Percentiles rank a stretch among this genome's conserved stretches.
phyloP scores from a whole-genome alignment of 2,888 invertebrate species.

The Bembecia ichneumoniformis region DNA sequence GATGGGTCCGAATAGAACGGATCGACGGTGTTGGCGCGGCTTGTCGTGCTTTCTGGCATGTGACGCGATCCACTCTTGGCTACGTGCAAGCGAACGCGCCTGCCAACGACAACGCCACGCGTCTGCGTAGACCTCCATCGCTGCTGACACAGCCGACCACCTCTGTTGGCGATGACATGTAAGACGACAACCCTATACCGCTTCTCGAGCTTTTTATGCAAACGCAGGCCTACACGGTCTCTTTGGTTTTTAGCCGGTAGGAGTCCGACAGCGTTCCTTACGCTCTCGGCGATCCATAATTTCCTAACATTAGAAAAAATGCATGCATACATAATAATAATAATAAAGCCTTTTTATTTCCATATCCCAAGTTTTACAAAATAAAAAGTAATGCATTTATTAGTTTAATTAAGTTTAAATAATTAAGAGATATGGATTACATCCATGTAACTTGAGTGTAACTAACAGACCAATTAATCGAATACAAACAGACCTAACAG shows the following conservation, averaged over 20 bases:
- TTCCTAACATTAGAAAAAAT: too few species aligned
- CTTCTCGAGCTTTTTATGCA: too few species aligned
- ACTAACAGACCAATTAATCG: background rate
- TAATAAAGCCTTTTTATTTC: too few species aligned
- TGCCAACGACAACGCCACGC: slow-evolving; percentile 5
- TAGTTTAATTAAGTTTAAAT: too few species aligned
- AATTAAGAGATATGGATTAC: too few species aligned
- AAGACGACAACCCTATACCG: background rate
- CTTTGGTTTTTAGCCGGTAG: background rate
- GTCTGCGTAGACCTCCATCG: slow-evolving; percentile 31
- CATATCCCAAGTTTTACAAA: too few species aligned
- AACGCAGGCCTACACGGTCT: too few species aligned
- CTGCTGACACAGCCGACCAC: slow-evolving; percentile 22
- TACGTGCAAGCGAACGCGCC: slow-evolving; percentile 29
- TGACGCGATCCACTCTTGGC: slow-evolving; percentile 40
- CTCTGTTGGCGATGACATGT: background rate
- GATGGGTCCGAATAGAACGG: slow-evolving; percentile 63
- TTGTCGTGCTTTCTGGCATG: slow-evolving; percentile 47
- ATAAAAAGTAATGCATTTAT: too few species aligned
- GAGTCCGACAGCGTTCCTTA: background rate
- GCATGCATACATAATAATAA: too few species aligned
- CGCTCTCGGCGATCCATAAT: too few species aligned
- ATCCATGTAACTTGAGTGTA: too few species aligned
- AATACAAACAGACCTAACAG: background rate
- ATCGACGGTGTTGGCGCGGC: slow-evolving; percentile 39